Evolutionary conservation across 2,888 invertebrate species (phyloP).

Genomic region (Chouioia cunea): DNA sequence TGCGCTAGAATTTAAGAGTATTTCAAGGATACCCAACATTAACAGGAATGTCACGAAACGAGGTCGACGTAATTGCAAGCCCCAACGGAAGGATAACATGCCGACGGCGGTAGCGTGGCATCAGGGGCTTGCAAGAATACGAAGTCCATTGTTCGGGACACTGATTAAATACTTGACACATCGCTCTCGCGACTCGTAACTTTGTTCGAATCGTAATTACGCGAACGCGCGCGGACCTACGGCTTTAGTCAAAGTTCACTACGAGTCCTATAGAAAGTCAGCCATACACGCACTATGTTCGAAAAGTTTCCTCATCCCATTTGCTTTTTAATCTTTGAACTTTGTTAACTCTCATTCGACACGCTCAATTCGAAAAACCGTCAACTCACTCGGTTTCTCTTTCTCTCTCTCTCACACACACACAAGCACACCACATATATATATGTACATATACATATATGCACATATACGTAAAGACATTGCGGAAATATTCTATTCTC

Average conservation of each 20-base stretch:
- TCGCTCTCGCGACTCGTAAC: slow-evolving; percentile 62
- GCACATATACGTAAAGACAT: too few species aligned
- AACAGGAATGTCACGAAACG: slow-evolving; percentile 57
- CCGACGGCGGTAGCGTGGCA: neutral
- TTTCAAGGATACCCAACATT: too few species aligned
- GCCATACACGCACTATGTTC: too few species aligned
- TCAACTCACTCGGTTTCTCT: too few species aligned
- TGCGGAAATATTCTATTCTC: too few species aligned
- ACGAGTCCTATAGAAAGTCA: too few species aligned
- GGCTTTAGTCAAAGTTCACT: slow-evolving; percentile 21
- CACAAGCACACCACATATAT: too few species aligned
- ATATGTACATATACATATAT: too few species aligned
- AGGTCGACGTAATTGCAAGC: slow-evolving; percentile 65
- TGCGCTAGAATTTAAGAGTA: slow-evolving; percentile 3
- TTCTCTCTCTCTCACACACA: too few species aligned
- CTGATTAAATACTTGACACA: slow-evolving; percentile 69
- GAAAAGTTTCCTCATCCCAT: neutral
- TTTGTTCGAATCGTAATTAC: slow-evolving; percentile 68
- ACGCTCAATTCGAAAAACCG: too few species aligned
- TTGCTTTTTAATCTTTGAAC: too few species aligned
- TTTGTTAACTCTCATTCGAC: too few species aligned
- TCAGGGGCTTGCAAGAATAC: slow-evolving; percentile 9
- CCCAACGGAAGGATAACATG: slow-evolving; percentile 55
- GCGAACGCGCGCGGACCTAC: slow-evolving; percentile 45
- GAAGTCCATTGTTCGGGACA: slow-evolving; percentile 61